Conservation (phyloP, 2,888 invertebrate genomes). For the Pammene fasciana region DNA sequence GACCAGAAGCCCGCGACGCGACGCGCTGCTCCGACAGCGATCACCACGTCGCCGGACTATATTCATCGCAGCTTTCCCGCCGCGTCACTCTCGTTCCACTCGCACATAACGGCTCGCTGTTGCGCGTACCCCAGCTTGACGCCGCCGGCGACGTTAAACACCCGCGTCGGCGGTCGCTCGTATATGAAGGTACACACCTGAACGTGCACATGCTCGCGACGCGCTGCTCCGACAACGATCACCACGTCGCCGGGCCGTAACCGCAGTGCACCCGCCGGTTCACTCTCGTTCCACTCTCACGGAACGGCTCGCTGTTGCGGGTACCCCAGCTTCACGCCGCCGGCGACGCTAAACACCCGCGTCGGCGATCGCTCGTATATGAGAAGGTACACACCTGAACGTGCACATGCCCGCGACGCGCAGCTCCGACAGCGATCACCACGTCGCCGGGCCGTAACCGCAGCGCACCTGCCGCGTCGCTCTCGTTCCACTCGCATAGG, state of each 20-base stretch:
- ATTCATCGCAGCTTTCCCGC: constrained; percentile 68
- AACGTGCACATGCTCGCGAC: constrained; percentile 93
- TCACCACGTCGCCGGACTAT: constrained; percentile 92
- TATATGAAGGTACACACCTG: constrained; percentile 71
- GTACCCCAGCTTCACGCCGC: constrained; percentile 95
- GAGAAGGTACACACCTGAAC: constrained; percentile 86
- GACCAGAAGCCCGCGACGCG: constrained; percentile 93
- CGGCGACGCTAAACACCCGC: constrained; percentile 94
- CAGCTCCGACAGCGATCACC: constrained; percentile 94
- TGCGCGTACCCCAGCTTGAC: constrained; percentile 97
- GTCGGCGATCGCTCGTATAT: too few species aligned
- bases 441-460: constrained; percentile 90
- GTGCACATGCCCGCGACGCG: constrained; percentile 93
- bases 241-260: constrained; percentile 93
- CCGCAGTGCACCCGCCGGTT: constrained; percentile 64
- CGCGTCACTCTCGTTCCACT: constrained; percentile 85
- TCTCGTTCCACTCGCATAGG: constrained; percentile 92
- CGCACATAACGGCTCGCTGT: constrained; percentile 94
- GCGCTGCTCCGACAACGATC: constrained; percentile 93
- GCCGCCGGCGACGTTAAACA: constrained; percentile 95
- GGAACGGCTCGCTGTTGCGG: constrained; percentile 96
- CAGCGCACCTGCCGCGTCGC: constrained; percentile 62
- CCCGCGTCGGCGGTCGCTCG: constrained; percentile 81
- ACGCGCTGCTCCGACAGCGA: constrained; percentile 94
- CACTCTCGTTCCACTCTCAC: constrained; percentile 88